Base-by-base conservation (phyloP, 1,140 invertebrate genomes). In the Cyrtorhinus lividipennis region DNA sequence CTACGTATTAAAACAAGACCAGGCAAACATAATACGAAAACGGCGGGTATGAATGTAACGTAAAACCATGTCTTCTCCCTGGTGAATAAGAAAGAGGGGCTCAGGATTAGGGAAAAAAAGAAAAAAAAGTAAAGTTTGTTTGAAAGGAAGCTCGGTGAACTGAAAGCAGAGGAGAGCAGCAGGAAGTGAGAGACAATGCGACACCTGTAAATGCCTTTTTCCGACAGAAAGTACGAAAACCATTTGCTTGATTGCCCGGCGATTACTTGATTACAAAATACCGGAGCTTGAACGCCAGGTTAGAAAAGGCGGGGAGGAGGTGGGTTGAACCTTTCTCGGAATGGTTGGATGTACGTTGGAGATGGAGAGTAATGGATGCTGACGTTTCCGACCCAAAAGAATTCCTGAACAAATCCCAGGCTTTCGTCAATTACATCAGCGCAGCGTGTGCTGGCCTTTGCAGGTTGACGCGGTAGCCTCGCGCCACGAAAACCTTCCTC, bases 241-340 rank as follows among this genome's bases (percentile, higher is more conserved):
- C 48, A 53, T 53, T 53, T 53, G 48, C 48, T 20, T 53, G 48
- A 53, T 53, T 53, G 48, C 48, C 18, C 10, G 48, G 12, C 48
- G 48, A 53, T 53, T 53, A 53, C 48, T 53, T 53, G 48, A 53
- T 53, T 53, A 53, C 48, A 53, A 53, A 53, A 22, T 20, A 5
- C 18, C 20, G n/a, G n/a, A n/a, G n/a, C n/a, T n/a, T n/a, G 30
- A 38, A 15, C 15, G 30, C 5, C 30, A 38, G 30, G 15, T 8
- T 38, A 5, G 15, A 15, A 38, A 15, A 8, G 30, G 30, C 5
- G 30, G 30, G 30, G 30, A 38, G n/a, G n/a, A n/a, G n/a, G n/a
- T n/a, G n/a, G 30, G 30, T 38, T 38, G 30, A 38, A n/a, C n/a
- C n/a, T n/a, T n/a, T n/a, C n/a, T n/a, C n/a, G n/a, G n/a, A n/a